Base-by-base conservation (phyloP, 2,888 invertebrate species). In the Tiliacea aurago region DNA sequence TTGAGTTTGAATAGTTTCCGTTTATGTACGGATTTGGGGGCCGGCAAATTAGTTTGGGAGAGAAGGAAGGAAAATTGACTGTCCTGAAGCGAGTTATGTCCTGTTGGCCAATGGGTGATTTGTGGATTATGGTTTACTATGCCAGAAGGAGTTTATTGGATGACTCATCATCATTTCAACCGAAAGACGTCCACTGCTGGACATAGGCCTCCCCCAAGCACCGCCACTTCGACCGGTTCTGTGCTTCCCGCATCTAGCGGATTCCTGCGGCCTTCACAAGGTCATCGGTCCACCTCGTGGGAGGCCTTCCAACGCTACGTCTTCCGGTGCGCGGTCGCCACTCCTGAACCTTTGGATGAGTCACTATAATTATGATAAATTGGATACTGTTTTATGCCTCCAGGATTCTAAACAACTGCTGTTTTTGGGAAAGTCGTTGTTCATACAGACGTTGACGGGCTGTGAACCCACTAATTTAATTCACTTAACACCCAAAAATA, bases 1-100 rank as follows among this genome's bases (percentile, higher is more conserved):
- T 73, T 79, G 67, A 28, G 76, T 86, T 86, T 74, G 77, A 86
- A 86, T 81, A 67, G 85, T 85, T 80, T 83, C 85, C 85, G 85
- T 86, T 86, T 83, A 81, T 74, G 62, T 72, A 61, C 70, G 55
- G 73, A 80, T 84, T 84, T 80, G 51, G 68, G 56, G 63, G 65
- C 55, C 65, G 49, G 41, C 41, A 41, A 63, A 45, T 56, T 63
- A 4, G 49, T 47, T 55, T 33, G 45, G 28, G 43, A 41, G 15
- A 23, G 28, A 58, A 47, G 37, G 59, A 58, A 56, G 33, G 37
- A 80, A 55, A 73, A 73, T 45, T n/a, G 1, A n/a, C 15, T 55
- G n/a, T 72, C 23, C 43, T 55, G 23, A 13, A 61, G n/a, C 55
- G 1, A 33, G 20, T 71, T 18, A 47, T 56, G 15, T 51, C 37